Conservation (phyloP, 2,888 invertebrate genomes). For the Lithophane ornitopus region DNA sequence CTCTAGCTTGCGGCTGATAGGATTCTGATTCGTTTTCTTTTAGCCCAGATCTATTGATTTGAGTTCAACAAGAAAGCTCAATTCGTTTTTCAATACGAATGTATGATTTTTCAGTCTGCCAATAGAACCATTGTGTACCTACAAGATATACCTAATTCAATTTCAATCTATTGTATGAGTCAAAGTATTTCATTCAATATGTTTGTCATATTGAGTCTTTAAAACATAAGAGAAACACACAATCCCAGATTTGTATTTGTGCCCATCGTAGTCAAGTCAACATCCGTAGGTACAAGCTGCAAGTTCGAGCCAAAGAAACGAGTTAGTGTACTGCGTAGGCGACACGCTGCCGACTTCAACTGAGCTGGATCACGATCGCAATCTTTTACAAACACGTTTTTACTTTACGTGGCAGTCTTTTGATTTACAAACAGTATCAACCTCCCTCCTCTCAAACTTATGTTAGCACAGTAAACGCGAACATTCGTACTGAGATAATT, state of each 20-base stretch:
- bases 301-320: slow-evolving; percentile 31
- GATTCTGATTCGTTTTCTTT: slow-evolving; percentile 9
- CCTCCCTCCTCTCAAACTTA: not conserved
- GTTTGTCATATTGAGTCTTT: not conserved
- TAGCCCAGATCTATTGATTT: not conserved
- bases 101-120: not conserved
- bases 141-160: not conserved
- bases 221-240: not conserved
- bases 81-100: not conserved
- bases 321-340: slow-evolving; percentile 53
- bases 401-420: slow-evolving; percentile 34
- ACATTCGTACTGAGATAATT: slow-evolving; percentile 42
- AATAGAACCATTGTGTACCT: not conserved
- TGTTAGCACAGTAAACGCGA: slow-evolving; percentile 19
- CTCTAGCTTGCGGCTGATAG: not conserved
- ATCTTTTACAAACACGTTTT: slow-evolving; percentile 55
- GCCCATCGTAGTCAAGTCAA: not conserved
- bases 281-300: slow-evolving; percentile 1
- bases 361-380: slow-evolving; percentile 53
- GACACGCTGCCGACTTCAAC: slow-evolving; percentile 32
- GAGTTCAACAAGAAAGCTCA: not conserved
- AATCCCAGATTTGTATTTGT: not conserved
- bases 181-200: not conserved
- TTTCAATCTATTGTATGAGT: not conserved
- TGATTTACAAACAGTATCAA: slow-evolving; percentile 48